Base-by-base conservation (phyloP, 1,140 invertebrate genomes). In the Drosophila bipectinata region DNA sequence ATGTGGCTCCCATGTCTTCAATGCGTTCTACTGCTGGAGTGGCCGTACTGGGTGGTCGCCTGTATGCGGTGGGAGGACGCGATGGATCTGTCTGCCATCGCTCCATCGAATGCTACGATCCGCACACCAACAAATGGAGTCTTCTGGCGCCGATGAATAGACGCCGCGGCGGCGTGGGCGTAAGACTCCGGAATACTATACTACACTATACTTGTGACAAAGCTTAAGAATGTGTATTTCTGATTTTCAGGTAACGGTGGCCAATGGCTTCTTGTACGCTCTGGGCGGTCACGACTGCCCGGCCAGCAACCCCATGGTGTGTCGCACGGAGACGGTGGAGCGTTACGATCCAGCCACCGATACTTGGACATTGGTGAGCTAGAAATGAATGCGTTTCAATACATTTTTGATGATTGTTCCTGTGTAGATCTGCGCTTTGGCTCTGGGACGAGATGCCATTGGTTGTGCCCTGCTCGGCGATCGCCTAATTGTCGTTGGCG, bases 31-130 rank as follows among this genome's bases (percentile, higher is more conserved):
- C 97, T 47, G 97, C 97, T 60, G 97, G 97, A 9, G 96, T 98
- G 14, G 97, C 96, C 67, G 96, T 97, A n/a, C 93, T 98, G 39
- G 95, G 95, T 90, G 95, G 94, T 79, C 97, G 96, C 89, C 93
- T 99, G 44, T 99, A 98, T 93, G 97, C 97, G 9, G 97, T 98
- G 15, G 98, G 98, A 53, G 98, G 98, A 9, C 94, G 98, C 64
- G 98, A 99, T 92, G 97, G 97, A 26, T 96, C 96, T 79, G 96
- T 96, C 0, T 98, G 98, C 89, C 94, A 99, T 73, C 95, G 96
- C 72, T 97, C 97, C 68, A 97, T 99, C 0, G 98, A 99, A 92
- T 96, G 96, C 84, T 99, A 97, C 92, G 97, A 98, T 93, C 97
- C 97, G 9, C 95, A 97, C 79, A 97, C 95, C 4, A 97, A 98